Conservation (phyloP, 2,113 vertebrate genomes). For the Archocentrus centrarchus region DNA sequence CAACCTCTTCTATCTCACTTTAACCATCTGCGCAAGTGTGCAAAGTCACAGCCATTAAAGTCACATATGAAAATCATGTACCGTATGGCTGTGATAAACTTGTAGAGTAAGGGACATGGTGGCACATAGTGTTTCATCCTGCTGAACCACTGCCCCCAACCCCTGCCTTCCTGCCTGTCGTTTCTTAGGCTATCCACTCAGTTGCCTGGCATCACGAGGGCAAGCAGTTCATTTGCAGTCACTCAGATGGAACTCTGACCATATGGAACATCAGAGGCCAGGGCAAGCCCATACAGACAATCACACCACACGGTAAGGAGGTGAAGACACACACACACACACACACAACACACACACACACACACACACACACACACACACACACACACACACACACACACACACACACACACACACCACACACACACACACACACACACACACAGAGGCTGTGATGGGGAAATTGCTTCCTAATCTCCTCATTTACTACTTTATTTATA, state of each 20-base stretch:
- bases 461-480: neutral
- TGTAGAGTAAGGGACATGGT: slow-evolving; percentile 3
- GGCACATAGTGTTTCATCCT: slow-evolving; percentile 42
- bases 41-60: slow-evolving; percentile 25
- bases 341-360: slow-evolving; percentile 8
- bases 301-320: slow-evolving; percentile 96
- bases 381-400: slow-evolving; percentile 13
- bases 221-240: slow-evolving; percentile 99
- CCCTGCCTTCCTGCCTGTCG: slow-evolving; percentile 36
- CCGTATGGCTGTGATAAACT: slow-evolving; percentile 16
- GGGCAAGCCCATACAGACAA: slow-evolving; percentile 94
- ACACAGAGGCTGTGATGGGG: neutral
- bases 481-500: neutral
- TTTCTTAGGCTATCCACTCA: slow-evolving; percentile 94
- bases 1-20: slow-evolving; percentile 40
- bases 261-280: slow-evolving; percentile 97
- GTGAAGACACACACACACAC: slow-evolving; percentile 5
- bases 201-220: slow-evolving; percentile 99
- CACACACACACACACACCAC: neutral
- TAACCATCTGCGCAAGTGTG: slow-evolving; percentile 41
- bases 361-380: slow-evolving; percentile 22
- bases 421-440: too few relatives aligned
- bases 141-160: slow-evolving; percentile 29
- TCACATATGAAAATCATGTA: slow-evolving; percentile 11
- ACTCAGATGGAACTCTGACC: slow-evolving; percentile 98